Conservation (phyloP, 53 echinoderm and acorn worm species). For the Temnopleurus reevesii region DNA sequence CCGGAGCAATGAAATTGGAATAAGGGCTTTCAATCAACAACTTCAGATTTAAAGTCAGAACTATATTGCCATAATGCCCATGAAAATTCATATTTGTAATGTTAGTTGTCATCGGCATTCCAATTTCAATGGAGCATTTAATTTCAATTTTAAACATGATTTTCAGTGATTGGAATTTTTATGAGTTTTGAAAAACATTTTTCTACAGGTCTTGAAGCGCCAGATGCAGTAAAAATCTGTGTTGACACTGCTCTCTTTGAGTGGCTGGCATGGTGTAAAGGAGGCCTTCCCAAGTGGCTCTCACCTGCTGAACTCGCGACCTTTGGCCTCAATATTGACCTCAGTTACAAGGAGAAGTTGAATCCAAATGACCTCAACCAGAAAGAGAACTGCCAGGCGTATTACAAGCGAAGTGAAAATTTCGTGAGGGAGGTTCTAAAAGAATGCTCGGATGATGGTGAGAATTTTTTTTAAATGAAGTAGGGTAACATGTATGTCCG, state of each 20-base stretch:
- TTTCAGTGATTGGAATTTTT: too few species aligned
- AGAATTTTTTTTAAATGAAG: too few species aligned
- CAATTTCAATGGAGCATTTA: too few species aligned
- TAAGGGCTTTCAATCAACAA: too few species aligned
- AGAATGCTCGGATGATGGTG: slow-evolving; percentile 84
- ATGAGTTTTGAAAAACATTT: not conserved
- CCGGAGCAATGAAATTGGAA: too few species aligned
- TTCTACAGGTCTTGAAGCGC: slow-evolving; percentile 70
- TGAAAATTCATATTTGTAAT: too few species aligned
- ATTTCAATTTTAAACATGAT: too few species aligned
- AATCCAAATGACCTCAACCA: slow-evolving; percentile 68
- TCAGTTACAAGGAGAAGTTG: slow-evolving; percentile 77
- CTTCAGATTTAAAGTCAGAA: too few species aligned
- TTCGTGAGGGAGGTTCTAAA: slow-evolving; percentile 80
- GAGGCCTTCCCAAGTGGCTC: slow-evolving; percentile 87
- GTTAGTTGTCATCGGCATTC: too few species aligned
- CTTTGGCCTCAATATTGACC: slow-evolving; percentile 75
- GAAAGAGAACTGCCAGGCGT: slow-evolving; percentile 89
- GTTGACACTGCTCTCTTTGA: slow-evolving; percentile 89
- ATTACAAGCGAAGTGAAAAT: slow-evolving; percentile 88
- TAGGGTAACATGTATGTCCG: too few species aligned
- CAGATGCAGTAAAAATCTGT: slow-evolving; percentile 70
- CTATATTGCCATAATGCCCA: too few species aligned
- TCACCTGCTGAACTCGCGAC: slow-evolving; percentile 73
- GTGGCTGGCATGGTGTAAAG: slow-evolving; percentile 98